phyloP scores from a whole-genome alignment of 1,140 invertebrate species.

The Drosophila seguyi region DNA sequence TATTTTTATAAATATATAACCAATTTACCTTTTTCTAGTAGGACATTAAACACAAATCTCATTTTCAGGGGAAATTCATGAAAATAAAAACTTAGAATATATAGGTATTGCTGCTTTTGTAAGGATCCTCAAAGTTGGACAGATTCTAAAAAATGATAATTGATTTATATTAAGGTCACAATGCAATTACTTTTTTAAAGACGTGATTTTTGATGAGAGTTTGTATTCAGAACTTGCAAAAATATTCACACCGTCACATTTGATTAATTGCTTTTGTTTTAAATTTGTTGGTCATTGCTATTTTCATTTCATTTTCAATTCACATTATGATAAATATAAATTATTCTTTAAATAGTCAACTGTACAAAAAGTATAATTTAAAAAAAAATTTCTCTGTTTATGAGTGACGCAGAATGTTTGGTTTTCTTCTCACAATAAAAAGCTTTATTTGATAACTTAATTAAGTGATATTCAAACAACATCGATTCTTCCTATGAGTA shows the following conservation, averaged over 20 bases:
- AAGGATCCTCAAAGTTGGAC: slow-evolving; percentile 85
- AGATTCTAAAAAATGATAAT: slow-evolving; percentile 82
- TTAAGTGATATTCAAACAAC: background rate
- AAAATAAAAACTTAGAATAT: slow-evolving; percentile 87
- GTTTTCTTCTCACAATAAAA: background rate
- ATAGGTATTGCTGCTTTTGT: slow-evolving; percentile 88
- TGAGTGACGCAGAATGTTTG: background rate
- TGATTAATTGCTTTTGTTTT: background rate
- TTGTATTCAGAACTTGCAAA: background rate
- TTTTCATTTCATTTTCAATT: background rate
- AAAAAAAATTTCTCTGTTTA: background rate
- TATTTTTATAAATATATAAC: slow-evolving; percentile 20
- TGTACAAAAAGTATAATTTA: background rate
- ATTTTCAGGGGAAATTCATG: slow-evolving; percentile 61
- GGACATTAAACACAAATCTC: slow-evolving; percentile 60
- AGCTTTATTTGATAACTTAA: background rate
- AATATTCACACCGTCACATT: background rate
- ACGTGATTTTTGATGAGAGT: slow-evolving; percentile 1
- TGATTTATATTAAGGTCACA: slow-evolving; percentile 55
- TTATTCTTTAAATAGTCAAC: slow-evolving; percentile 4
- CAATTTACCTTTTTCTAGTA: slow-evolving; percentile 64
- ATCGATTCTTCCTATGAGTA: too few relatives aligned
- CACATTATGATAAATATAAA: background rate
- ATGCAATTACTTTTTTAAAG: slow-evolving; percentile 27
- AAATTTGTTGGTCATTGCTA: background rate